Base-by-base conservation (phyloP, 2,888 invertebrate genomes). In the Metallyticus violacea region DNA sequence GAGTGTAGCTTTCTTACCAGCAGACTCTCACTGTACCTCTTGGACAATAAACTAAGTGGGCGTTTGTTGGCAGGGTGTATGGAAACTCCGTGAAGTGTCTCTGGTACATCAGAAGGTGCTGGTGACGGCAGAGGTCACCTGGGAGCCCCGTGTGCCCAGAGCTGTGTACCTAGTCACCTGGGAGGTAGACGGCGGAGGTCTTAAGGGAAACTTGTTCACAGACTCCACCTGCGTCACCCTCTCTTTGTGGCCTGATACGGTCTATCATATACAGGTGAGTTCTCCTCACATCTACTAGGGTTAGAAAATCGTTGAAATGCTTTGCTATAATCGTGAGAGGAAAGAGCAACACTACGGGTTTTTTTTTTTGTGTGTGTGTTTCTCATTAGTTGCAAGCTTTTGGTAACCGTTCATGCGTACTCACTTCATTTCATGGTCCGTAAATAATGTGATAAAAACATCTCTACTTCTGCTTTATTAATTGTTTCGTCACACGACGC, bases 141-240 rank as follows among this genome's bases (percentile, higher is more conserved):
- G 96, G 96, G 95, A 95, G 89, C 94, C 95, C 6, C 89, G 89
- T 28, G 88, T 85, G 62, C 87, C 77, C 40, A 86, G 88, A 30
- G 93, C 92, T 86, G 95, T 96, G 87, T 96, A 96, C 92, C 93
- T 96, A 90, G 96, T 97, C 85, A 96, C 96, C 88, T 97, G 96
- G 96, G 96, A 97, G 93, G 95, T 96, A 86, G 95, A 95, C 90
- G 96, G 96, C 87, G 96, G 96, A 89, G 96, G 96, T 88, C 93
- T 97, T 88, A 96, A 96, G 92, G 96, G 96, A 89, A 96, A 96
- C 92, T 93, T 96, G 89, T 96, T 96, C 92, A 97, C 96, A 79
- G 96, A 96, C 91, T 95, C 96, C 85, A 96, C 96, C 87, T 94
- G 95, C 90, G 96, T 96, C 88, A 96, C 96, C 86, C 92, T 97